phyloP scores from a whole-genome alignment of 2,113 vertebrate species.

The Notothenia rossii region DNA sequence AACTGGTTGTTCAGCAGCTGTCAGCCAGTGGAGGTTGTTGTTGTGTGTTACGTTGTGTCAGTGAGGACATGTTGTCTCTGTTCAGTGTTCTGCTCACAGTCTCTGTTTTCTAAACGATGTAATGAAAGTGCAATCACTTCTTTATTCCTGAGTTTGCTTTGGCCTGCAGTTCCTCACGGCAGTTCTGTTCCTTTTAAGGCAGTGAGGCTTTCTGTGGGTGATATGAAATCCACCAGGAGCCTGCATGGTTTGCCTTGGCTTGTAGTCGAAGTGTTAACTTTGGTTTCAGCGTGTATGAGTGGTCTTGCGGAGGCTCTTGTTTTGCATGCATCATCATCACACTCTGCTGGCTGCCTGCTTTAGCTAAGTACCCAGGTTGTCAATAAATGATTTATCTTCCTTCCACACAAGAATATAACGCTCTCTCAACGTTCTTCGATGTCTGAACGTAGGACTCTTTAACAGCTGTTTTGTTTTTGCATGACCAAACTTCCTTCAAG shows the following conservation, averaged over 20 bases:
- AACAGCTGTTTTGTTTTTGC: neutral
- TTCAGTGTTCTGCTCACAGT: neutral
- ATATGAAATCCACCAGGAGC: slow-evolving; percentile 21
- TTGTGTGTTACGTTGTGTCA: neutral
- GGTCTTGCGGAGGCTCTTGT: slow-evolving; percentile 47
- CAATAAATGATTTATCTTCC: slow-evolving; percentile 40
- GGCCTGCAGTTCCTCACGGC: neutral
- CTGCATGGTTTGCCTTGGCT: slow-evolving; percentile 12
- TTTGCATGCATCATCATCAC: slow-evolving; percentile 36
- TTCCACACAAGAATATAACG: neutral
- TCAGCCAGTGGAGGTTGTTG: neutral
- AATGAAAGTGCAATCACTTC: neutral
- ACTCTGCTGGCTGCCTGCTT: slow-evolving; percentile 48
- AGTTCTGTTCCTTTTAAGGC: neutral
- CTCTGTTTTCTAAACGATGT: neutral
- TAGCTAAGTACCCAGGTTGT: slow-evolving; percentile 39
- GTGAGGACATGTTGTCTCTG: neutral
- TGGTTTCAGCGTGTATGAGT: slow-evolving; percentile 21
- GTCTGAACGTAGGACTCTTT: neutral
- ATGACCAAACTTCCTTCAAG: neutral
- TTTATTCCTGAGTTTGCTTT: slow-evolving; percentile 2
- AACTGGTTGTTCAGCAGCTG: slow-evolving; percentile 18
- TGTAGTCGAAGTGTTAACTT: slow-evolving; percentile 2
- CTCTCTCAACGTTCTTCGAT: neutral
- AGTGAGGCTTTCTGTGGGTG: slow-evolving; percentile 20